Conservation (phyloP, 2,113 vertebrate species). For the Cryptotis parvus region DNA sequence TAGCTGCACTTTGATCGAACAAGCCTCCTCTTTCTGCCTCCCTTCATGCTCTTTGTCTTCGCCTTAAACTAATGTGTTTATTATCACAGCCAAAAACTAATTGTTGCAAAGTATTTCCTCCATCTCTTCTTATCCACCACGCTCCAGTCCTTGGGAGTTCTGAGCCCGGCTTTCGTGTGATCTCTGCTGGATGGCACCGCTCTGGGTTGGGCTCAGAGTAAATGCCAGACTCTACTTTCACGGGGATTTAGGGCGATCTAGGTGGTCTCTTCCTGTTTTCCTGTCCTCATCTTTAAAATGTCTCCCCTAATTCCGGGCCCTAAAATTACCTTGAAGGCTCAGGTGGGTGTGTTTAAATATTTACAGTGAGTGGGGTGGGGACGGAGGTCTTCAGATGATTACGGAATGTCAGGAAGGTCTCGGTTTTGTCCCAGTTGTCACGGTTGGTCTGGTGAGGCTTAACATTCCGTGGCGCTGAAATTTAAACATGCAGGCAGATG, state of each 20-base stretch:
- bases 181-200: background rate
- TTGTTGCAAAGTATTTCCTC: background rate
- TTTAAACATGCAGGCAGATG: conserved; percentile 36
- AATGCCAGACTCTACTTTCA: background rate
- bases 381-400: background rate
- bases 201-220: background rate
- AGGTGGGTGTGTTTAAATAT: background rate
- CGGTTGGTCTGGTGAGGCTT: conserved; percentile 50
- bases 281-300: background rate
- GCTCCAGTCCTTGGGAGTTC: background rate
- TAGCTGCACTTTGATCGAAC: background rate
- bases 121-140: background rate
- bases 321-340: background rate
- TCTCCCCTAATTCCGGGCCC: background rate
- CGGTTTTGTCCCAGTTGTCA: conserved; percentile 9
- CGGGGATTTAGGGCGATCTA: background rate
- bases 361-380: background rate
- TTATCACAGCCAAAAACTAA: background rate
- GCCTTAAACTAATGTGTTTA: background rate
- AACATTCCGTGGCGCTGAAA: background rate
- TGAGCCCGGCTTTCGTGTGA: background rate
- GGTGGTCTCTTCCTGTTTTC: background rate
- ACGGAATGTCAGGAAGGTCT: background rate
- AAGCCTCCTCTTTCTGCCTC: background rate
- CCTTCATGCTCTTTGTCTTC: background rate